Evolutionary conservation across 2,797 vertebrate species (phyloP), one percentile per base, ranked within the genome.

Genomic region (Platalea minor): DNA sequence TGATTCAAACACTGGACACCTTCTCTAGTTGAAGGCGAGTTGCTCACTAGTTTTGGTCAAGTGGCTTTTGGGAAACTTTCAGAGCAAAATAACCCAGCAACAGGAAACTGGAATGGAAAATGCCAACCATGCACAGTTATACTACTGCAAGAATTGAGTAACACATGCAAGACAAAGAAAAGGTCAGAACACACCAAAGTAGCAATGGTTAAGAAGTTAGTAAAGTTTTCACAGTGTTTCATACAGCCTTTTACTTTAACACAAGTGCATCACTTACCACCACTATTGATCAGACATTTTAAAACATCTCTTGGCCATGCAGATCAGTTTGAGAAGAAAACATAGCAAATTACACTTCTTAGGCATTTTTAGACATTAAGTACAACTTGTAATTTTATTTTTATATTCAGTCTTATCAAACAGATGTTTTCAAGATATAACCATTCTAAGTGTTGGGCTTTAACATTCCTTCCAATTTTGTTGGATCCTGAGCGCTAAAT

Each of bases 221-320:
- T 92, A 88, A 97, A 97, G 81, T 96, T 96, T 97, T 98, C 98
- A 98, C 98, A 97, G 97, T 98, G 98, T 97, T 97, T 97, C 96
- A 96, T 93, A 98, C 69, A 97, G 95, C 96, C 97, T 98, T 97
- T 96, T 95, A 98, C 96, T 95, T 97, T 81, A 97, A 97, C 96
- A 97, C 92, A 56, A 97, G 94, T 73, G 97, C 95, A 97, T 93
- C 95, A 98, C 96, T 97, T 91, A 98, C 95, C 97, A 97, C 95
- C 97, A 97, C 96, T 89, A 95, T 31, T 98, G 96, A 96, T 98
- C 97, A 97, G 95, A 97, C 65, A 95, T 92, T 95, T 97, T 92
- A 97, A 97, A 97, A 93, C 89, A 96, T 96, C 97, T 97, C 97
- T 96, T 88, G 96, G 97, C 96, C 98, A 98, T 98, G 97, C 97